Conservation (phyloP, 1,140 invertebrate species). For the Pachypsylla venusta region DNA sequence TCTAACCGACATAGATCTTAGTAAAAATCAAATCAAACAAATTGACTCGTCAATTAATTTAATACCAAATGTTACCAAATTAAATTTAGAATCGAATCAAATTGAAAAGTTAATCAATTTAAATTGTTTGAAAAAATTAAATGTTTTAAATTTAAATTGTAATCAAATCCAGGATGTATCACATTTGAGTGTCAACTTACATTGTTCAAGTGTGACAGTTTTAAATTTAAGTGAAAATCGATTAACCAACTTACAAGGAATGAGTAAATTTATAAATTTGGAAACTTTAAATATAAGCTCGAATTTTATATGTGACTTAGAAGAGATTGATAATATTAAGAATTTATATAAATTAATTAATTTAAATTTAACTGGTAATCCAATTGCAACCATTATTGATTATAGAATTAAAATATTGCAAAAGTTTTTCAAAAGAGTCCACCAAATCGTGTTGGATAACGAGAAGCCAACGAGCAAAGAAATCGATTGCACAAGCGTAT, state of each 20-base stretch:
- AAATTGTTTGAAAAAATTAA: slow-evolving; percentile 56
- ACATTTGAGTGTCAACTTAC: slow-evolving; percentile 36
- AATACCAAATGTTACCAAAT: slow-evolving; percentile 52
- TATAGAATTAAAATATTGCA: slow-evolving; percentile 81
- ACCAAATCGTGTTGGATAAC: slow-evolving; percentile 69
- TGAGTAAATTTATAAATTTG: slow-evolving; percentile 70
- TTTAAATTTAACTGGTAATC: slow-evolving; percentile 73
- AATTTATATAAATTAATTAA: slow-evolving; percentile 72
- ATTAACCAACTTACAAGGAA: slow-evolving; percentile 54
- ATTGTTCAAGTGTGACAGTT: slow-evolving; percentile 64
- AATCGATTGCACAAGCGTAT: slow-evolving; percentile 74
- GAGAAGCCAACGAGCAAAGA: slow-evolving; percentile 73
- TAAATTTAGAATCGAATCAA: slow-evolving; percentile 62
- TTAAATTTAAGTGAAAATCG: slow-evolving; percentile 80
- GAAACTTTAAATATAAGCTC: slow-evolving; percentile 71
- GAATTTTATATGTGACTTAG: slow-evolving; percentile 64
- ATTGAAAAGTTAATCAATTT: slow-evolving; percentile 59
- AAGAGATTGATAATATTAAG: slow-evolving; percentile 64
- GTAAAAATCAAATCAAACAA: slow-evolving; percentile 55
- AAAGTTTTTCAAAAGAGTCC: slow-evolving; percentile 57
- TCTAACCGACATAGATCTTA: slow-evolving; percentile 54
- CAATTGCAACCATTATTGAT: slow-evolving; percentile 69
- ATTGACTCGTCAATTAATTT: slow-evolving; percentile 69
- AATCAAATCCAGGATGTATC: slow-evolving; percentile 54
- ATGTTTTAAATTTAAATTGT: slow-evolving; percentile 57